Percentiles rank a stretch among this genome's conserved stretches.
These are phyloP conservation scores for Butastur rufipennis DNA, from an alignment of 2,113 vertebrate genomes.

Conservation along the genomic window DNA sequence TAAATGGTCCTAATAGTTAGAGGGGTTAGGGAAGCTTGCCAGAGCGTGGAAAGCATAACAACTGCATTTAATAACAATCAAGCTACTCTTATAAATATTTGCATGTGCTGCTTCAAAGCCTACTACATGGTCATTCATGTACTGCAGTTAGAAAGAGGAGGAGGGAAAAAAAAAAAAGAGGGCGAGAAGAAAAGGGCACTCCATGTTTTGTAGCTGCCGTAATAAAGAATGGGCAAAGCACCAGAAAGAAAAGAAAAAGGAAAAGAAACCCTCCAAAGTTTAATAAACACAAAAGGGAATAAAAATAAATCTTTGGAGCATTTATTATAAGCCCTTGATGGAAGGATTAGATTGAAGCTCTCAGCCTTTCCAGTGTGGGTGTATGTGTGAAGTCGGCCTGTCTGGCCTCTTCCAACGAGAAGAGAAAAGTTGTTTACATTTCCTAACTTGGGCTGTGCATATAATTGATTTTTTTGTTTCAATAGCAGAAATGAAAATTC, in stretches of 20 bases:
- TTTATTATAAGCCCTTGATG: constrained; percentile 71
- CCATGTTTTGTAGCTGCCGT: constrained; percentile 41
- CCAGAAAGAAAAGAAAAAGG: constrained; percentile 58
- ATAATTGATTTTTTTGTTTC: constrained; percentile 42
- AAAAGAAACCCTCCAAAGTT: constrained; percentile 67
- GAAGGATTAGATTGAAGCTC: constrained; percentile 59
- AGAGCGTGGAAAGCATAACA: constrained; percentile 40
- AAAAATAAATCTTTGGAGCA: constrained; percentile 80
- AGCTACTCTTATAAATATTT: constrained; percentile 76
- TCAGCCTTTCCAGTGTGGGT: constrained; percentile 49
- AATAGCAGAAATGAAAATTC: constrained; percentile 35
- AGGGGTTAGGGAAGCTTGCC: constrained; percentile 46
- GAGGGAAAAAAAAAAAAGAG: neutral
- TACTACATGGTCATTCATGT: constrained; percentile 56
- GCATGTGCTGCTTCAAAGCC: constrained; percentile 67
- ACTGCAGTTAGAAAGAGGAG: constrained; percentile 64
- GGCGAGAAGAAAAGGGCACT: constrained; percentile 57
- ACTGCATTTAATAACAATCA: constrained; percentile 67
- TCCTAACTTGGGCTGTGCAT: constrained; percentile 1
- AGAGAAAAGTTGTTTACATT: constrained; percentile 53
- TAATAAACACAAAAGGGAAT: constrained; percentile 79
- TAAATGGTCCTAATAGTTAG: constrained; percentile 39
- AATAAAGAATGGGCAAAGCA: constrained; percentile 68
- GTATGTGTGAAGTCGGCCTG: constrained; percentile 8
- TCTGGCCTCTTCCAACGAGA: neutral